Base-by-base conservation (phyloP, 2,797 vertebrate species). In the Diplodus puntazzo region DNA sequence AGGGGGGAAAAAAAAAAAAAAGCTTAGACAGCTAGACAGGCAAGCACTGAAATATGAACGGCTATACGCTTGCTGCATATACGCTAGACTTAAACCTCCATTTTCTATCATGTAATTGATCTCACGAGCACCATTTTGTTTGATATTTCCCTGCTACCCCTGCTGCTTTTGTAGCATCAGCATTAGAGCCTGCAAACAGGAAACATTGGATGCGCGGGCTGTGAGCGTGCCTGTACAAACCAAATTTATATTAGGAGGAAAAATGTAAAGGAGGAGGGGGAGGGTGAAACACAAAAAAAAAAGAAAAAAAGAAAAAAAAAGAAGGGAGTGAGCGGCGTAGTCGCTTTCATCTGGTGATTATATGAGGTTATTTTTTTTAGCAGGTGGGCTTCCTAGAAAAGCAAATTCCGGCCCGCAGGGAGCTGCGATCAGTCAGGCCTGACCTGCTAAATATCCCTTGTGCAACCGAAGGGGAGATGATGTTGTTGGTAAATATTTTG, bases 81-180 rank as follows among this genome's bases (percentile, higher is more conserved):
- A 92, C 77, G 62, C 81, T 65, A 72, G 71, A 91, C 81, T 81
- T 90, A 92, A 93, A 94, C 90, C 94, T 92, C 94, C 94, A 94
- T 94, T 94, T 94, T 95, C 91, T 93, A 92, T 92, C 92, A 90
- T 82, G 91, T 93, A 94, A 95, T 93, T 95, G 93, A 94, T 94
- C 92, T 94, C 91, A 89, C 80, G 34, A 92, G 92, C 94, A 92
- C 94, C 94, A 94, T 95, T 95, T 95, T 94, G 93, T 94, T 93
- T 90, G 89, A 94, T 92, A 87, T 93, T 88, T 93, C 76, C 81
- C 83, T 82, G 75, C 81, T 77, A 87, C 79, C 86, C 30, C 81
- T 39, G 88, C 89, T 83, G 84, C 91, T 89, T 30, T 90, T 87
- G 88, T 92, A 83, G 83, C 69, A 90, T 91, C 86, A 92, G 90